These are phyloP conservation scores for Pheosia tremula DNA, from an alignment of 2,888 invertebrate genomes.

Conservation along the genomic window DNA sequence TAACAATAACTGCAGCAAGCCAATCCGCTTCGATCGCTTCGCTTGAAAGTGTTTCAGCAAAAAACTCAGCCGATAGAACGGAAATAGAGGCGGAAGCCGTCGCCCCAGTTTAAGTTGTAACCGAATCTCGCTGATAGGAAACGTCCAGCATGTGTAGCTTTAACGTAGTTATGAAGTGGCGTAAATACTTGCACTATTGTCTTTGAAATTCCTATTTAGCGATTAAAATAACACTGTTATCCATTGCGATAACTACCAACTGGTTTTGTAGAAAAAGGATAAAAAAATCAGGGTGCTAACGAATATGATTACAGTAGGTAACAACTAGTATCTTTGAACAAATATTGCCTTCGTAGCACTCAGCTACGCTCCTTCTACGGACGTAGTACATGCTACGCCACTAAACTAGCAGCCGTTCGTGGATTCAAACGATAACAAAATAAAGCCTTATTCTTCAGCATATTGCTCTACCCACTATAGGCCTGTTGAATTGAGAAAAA, in stretches of 20 bases:
- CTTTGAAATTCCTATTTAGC: no score
- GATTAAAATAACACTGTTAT: no score
- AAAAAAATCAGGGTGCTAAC: no score
- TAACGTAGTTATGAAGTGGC: not conserved
- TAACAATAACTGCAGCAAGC: not conserved
- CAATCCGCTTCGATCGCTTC: constrained; percentile 10
- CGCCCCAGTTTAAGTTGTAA: not conserved
- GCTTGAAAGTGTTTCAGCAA: constrained; percentile 18
- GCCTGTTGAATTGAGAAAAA: no score
- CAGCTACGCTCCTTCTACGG: not conserved
- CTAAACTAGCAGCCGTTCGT: not conserved
- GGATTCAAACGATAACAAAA: not conserved
- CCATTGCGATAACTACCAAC: no score
- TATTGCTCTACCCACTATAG: no score
- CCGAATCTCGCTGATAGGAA: not conserved
- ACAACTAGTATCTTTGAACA: not conserved
- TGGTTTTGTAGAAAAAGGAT: no score
- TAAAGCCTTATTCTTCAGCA: not conserved
- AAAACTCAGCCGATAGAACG: constrained; percentile 24
- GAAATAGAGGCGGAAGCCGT: constrained; percentile 27
- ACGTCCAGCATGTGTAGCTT: not conserved
- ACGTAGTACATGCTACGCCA: not conserved
- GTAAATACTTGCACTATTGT: not conserved
- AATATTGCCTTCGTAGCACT: not conserved
- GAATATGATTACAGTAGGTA: no score